Evolutionary conservation across 2,113 vertebrate genomes (phyloP).

Genomic region (Trachemys scripta): DNA sequence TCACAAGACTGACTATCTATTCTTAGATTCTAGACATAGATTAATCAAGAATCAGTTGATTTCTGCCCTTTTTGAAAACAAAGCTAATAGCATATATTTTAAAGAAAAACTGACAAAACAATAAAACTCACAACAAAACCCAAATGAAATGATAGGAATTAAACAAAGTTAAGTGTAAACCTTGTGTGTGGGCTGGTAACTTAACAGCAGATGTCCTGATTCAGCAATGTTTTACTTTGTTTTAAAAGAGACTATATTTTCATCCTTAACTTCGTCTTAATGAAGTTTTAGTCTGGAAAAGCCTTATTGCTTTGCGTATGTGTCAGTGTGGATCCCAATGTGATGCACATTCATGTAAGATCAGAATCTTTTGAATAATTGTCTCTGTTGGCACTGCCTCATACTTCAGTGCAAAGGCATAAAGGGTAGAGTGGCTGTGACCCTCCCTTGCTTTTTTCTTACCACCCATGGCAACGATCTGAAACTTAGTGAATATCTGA

Average conservation of each 20-base stretch:
- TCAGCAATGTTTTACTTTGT: not conserved
- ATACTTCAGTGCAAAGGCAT: too few species aligned
- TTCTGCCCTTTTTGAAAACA: not conserved
- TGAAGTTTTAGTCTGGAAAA: not conserved
- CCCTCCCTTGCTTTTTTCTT: too few species aligned
- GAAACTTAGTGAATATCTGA: too few species aligned
- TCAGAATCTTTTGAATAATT: too few species aligned
- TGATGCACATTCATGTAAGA: too few species aligned
- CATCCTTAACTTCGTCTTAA: not conserved
- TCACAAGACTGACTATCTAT: not conserved
- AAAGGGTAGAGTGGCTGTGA: too few species aligned
- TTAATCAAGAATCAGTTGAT: not conserved
- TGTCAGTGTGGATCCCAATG: not conserved
- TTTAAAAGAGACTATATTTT: not conserved
- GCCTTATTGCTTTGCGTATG: not conserved
- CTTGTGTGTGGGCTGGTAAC: not conserved
- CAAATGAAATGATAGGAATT: not conserved
- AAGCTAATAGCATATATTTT: not conserved
- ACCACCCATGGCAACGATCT: too few species aligned
- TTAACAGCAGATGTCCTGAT: not conserved
- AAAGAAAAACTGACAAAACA: not conserved
- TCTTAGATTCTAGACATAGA: not conserved
- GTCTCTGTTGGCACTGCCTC: too few species aligned
- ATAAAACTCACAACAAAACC: not conserved
- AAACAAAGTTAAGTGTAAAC: not conserved